Conservation (phyloP, 2,113 vertebrate species). For the Girardinichthys multiradiatus region DNA sequence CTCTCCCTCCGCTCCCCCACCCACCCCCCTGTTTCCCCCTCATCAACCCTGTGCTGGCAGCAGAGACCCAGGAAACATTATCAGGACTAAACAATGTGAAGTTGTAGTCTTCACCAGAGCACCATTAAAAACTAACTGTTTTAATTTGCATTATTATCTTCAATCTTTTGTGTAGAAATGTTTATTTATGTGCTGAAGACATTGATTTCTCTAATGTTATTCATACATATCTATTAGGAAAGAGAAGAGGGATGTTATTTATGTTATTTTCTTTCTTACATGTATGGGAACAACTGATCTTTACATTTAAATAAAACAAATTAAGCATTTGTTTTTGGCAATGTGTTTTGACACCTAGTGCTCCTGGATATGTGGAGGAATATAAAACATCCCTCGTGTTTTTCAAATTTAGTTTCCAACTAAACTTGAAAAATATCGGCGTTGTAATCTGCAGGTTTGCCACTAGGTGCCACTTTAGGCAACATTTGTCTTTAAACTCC, state of each 20-base stretch:
- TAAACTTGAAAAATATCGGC: background rate
- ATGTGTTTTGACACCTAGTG: background rate
- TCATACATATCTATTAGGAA: constrained; percentile 10
- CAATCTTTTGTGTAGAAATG: constrained; percentile 4
- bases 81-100: background rate
- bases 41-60: constrained; percentile 13
- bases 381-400: background rate
- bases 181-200: background rate
- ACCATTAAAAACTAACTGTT: background rate
- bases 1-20: constrained; percentile 2
- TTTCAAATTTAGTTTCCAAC: background rate
- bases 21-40: background rate
- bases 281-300: too few relatives aligned
- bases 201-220: constrained; percentile 12
- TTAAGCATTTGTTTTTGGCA: background rate
- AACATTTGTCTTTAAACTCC: background rate
- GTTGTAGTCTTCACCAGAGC: background rate
- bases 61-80: constrained; percentile 13
- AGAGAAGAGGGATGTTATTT: constrained; percentile 17
- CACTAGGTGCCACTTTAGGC: background rate
- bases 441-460: constrained; percentile 1
- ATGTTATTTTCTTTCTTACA: background rate
- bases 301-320: background rate
- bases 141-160: background rate
- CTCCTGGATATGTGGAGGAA: background rate